These are phyloP conservation scores for Euwallacea fornicatus DNA, from an alignment of 1,140 invertebrate genomes.

Conservation along the genomic window DNA sequence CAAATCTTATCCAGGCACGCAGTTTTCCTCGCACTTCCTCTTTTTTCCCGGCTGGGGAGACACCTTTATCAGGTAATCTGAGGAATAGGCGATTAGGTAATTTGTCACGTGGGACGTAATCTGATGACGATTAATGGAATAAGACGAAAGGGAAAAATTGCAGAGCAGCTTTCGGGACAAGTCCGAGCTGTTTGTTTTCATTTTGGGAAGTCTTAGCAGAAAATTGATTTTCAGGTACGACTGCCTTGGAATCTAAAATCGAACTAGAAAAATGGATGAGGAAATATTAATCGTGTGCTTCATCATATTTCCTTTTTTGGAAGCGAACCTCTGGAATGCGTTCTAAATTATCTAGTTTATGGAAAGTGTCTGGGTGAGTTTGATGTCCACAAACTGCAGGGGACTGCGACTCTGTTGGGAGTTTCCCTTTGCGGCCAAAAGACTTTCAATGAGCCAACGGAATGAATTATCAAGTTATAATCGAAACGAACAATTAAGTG, in stretches of 20 bases:
- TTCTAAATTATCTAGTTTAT: too few relatives aligned
- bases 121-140: slow-evolving; percentile 38
- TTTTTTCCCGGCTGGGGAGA: slow-evolving; percentile 24
- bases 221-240: neutral
- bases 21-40: slow-evolving; percentile 27
- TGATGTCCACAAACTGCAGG: too few relatives aligned
- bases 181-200: neutral
- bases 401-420: too few relatives aligned
- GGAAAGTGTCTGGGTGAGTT: too few relatives aligned
- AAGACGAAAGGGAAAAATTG: slow-evolving; percentile 22
- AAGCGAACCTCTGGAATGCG: neutral
- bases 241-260: neutral
- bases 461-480: too few relatives aligned
- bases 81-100: slow-evolving; percentile 39
- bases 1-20: slow-evolving; percentile 34
- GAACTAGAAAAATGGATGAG: neutral
- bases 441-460: too few relatives aligned
- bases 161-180: slow-evolving; percentile 18
- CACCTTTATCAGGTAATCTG: slow-evolving; percentile 38
- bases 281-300: neutral
- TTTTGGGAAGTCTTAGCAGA: neutral
- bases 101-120: slow-evolving; percentile 37
- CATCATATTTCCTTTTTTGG: neutral
- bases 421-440: too few relatives aligned
- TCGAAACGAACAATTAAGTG: too few relatives aligned